Percentiles rank a stretch among this genome's conserved stretches.
Evolutionary conservation across 1,140 invertebrate species (phyloP).

Genomic region (Ceratosolen fusciceps): DNA sequence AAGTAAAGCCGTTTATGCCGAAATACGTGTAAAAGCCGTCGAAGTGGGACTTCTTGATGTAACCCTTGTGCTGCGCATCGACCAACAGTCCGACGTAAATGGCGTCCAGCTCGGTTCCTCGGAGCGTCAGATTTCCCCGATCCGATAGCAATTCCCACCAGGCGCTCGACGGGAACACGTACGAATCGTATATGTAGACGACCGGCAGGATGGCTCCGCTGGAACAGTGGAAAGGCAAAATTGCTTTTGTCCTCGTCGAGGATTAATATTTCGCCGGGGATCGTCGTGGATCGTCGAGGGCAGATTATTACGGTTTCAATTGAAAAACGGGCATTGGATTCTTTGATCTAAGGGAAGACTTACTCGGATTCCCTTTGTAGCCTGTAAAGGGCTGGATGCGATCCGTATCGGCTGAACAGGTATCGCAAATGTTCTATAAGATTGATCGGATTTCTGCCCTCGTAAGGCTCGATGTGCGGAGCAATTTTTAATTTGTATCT

Average conservation of each 20-base stretch:
- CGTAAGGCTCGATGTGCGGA: constrained; percentile 70
- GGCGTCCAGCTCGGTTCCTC: constrained; percentile 72
- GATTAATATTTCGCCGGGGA: too few relatives aligned
- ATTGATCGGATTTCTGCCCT: constrained; percentile 68
- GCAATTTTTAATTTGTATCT: constrained; percentile 69
- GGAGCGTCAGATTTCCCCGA: constrained; percentile 70
- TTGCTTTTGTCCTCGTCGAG: too few relatives aligned
- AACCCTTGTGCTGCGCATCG: constrained; percentile 66
- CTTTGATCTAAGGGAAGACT: too few relatives aligned
- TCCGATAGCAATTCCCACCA: constrained; percentile 72
- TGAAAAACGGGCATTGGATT: neutral
- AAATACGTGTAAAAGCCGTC: constrained; percentile 78
- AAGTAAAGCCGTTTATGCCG: constrained; percentile 75
- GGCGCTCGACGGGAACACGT: constrained; percentile 69
- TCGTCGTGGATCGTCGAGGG: too few relatives aligned
- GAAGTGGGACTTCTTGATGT: constrained; percentile 74
- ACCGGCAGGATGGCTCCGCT: constrained; percentile 70
- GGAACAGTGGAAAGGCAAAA: too few relatives aligned
- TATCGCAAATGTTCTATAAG: constrained; percentile 66
- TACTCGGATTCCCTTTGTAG: constrained; percentile 68
- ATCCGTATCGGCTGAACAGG: constrained; percentile 63
- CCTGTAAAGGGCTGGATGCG: constrained; percentile 72
- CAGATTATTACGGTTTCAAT: neutral
- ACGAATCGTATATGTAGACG: constrained; percentile 75
- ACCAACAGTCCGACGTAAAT: constrained; percentile 74